Evolutionary conservation across 2,888 invertebrate genomes (phyloP), one percentile per base, ranked within the genome.

Genomic region (Electrophaes corylata): DNA sequence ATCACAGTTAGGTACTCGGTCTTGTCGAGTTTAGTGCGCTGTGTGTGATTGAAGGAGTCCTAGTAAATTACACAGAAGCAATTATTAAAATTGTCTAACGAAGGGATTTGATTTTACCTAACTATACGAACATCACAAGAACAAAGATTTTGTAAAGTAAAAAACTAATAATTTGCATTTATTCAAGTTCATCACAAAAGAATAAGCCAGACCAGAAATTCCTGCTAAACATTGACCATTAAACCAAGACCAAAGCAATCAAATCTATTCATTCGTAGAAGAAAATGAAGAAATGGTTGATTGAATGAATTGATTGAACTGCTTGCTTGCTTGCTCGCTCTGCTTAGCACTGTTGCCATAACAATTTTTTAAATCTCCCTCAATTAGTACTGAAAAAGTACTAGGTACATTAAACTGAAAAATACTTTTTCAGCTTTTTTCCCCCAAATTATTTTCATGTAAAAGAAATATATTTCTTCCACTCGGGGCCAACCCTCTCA

Each of bases 1-100:
- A 91, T 91, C 82, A 90, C 90, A 88, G 74, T 54, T 74, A n/a
- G n/a, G n/a, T n/a, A 77, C 74, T 75, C 77, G 74, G 73, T 59
- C 51, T 57, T 61, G 33, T 40, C 44, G 41, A 60, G n/a, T 33
- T 3, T 62, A 70, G 68, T 71, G 68, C 69, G 71, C 70, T 72
- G 73, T 70, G 75, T 72, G 72, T 71, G 75, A 78, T 72, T 72
- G 71, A 59, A 70, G 71, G 72, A 66, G 71, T 68, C 67, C 72
- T 44, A 40, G 39, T 19, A 39, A 55, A 43, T 73, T 69, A 69
- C 60, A 72, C 68, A 65, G 67, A 16, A 33, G 60, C 56, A 71
- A 72, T 75, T 72, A n/a, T 69, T 64, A 72, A 67, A 67, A 60
- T 54, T 63, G 68, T 46, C 58, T 11, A 64, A 62, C 64, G 19